Conservation (phyloP, 2,888 invertebrate genomes). For the Cristatella mucedo region DNA sequence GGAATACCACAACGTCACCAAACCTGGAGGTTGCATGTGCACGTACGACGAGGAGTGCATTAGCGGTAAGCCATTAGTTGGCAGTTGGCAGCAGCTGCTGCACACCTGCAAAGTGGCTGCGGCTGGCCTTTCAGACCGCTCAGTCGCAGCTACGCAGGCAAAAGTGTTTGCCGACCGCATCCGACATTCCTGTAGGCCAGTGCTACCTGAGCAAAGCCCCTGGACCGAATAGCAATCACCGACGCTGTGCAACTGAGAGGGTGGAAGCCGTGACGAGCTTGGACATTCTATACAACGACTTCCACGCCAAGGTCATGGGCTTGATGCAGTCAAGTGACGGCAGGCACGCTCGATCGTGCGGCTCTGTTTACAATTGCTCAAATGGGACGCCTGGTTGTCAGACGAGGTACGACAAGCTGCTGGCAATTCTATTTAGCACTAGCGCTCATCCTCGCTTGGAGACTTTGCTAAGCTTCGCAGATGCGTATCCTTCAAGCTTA, state of each 20-base stretch:
- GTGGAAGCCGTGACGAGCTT: constrained; percentile 39
- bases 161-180: no score
- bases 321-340: constrained; percentile 36
- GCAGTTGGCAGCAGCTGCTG: not conserved
- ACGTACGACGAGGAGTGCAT: constrained; percentile 31
- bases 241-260: constrained; percentile 38
- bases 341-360: constrained; percentile 29
- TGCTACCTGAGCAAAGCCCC: constrained; percentile 34
- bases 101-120: no score
- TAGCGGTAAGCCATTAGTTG: constrained; percentile 23
- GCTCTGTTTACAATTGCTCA: constrained; percentile 31
- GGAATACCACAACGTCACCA: constrained; percentile 21
- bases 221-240: constrained; percentile 23
- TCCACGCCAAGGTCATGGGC: constrained; percentile 36
- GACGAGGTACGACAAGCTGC: constrained; percentile 24
- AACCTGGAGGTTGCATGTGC: constrained; percentile 37
- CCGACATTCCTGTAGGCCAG: constrained; percentile 18
- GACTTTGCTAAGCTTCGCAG: no score
- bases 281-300: constrained; percentile 38
- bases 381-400: constrained; percentile 31
- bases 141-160: no score
- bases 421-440: no score
- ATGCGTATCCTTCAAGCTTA: no score
- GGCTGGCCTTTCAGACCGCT: no score
- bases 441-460: no score